Conservation (phyloP, 1,140 invertebrate genomes). For the Sycophaga agraensis region DNA sequence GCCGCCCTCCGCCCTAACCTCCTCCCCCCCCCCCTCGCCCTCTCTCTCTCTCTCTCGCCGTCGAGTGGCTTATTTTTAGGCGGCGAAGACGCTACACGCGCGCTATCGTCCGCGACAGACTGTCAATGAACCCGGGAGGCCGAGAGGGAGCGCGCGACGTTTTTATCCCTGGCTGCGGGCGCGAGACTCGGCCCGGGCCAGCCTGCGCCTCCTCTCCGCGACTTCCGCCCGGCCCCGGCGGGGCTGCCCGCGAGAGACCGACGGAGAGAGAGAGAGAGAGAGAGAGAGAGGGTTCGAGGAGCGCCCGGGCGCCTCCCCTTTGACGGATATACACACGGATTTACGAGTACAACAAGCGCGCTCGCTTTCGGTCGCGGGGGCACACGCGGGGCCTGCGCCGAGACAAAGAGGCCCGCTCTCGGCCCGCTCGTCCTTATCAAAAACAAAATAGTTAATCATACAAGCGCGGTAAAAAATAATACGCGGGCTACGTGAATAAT, state of each 20-base stretch:
- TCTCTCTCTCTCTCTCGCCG: not conserved
- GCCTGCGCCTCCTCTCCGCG: not conserved
- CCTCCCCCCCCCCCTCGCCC: not conserved
- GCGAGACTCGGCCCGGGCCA: not conserved
- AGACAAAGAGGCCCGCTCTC: too few relatives aligned
- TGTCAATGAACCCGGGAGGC: constrained; percentile 26
- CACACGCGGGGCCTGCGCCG: not conserved
- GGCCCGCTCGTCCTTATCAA: too few relatives aligned
- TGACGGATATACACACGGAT: constrained; percentile 30
- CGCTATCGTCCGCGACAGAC: constrained; percentile 28
- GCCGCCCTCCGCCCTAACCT: too few relatives aligned
- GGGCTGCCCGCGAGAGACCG: not conserved
- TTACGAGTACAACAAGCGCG: constrained; percentile 5
- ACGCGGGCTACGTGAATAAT: too few relatives aligned
- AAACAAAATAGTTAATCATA: not conserved
- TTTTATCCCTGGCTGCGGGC: too few relatives aligned
- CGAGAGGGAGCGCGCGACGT: not conserved
- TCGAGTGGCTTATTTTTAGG: constrained; percentile 30
- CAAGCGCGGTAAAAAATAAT: not conserved
- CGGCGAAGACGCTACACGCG: constrained; percentile 11
- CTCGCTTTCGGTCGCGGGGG: constrained; percentile 23
- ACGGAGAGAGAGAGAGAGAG: not conserved
- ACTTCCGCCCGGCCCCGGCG: not conserved
- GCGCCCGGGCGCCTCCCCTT: not conserved
- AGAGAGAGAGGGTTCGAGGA: too few relatives aligned